Base-by-base conservation (phyloP, 2,888 invertebrate species). In the Sialis lutaria region DNA sequence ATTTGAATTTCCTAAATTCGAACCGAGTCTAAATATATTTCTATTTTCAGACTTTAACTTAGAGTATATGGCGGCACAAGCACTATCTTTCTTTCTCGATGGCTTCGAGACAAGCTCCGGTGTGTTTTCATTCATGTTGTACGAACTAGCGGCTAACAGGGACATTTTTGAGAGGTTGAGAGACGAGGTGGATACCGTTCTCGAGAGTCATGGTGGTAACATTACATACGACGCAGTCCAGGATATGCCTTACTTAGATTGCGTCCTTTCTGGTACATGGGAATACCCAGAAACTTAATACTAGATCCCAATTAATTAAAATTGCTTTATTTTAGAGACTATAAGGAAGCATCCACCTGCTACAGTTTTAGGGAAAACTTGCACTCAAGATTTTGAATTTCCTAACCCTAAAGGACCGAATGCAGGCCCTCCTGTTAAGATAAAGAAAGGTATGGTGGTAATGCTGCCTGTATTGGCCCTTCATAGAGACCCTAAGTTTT, bases 81-180 rank as follows among this genome's bases (percentile, higher is more conserved):
- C 72, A 3, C 64, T 72, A 33, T 56, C 70, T 1, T 74, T 78
- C 52, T 70, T 71, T 48, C 49, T 59, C 0, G 74, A 71, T 33
- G 74, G 74, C 1, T 72, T 67, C 48, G 74, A 74, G 56, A 72
- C 74, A 1, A 71, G 71, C 7, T 63, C 67, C 6, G 63, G 67
- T n/a, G 65, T 66, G 4, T 58, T 72, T 55, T 63, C 64, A 50
- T 71, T 63, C 49, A 58, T 62, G 0, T 55, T 71, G 6, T 72
- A 63, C 53, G 68, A 71, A 54, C 52, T 75, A 42, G 68, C 72
- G 6, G 55, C 60, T 3, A 64, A 72, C 53, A 63, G 59, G 1
- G 56, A 63, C 1, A 52, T 67, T 0, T 73, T 73, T 50, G 54
- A 60, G 1, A 67, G 59, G 46, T 51, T 67, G 1, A 56, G 67